Percentiles rank a stretch among this genome's conserved stretches.
phyloP scores from a whole-genome alignment of 2,888 invertebrate genomes.

The Craniophora ligustri region DNA sequence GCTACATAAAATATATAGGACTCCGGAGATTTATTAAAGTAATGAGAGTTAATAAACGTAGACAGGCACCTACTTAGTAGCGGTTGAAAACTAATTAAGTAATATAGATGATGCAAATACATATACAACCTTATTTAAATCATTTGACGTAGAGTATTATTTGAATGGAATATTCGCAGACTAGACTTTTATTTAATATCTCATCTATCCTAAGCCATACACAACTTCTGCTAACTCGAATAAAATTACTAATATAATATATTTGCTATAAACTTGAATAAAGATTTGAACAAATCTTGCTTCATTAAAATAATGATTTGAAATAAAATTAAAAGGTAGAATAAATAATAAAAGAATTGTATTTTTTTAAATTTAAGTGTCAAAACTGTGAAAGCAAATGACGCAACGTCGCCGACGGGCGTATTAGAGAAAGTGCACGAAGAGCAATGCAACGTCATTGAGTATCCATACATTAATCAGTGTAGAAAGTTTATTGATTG shows the following conservation, averaged over 20 bases:
- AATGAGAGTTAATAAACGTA: background rate
- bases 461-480: slow-evolving; percentile 73
- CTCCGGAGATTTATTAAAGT: too few species aligned
- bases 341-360: slow-evolving; percentile 5
- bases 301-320: background rate
- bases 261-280: background rate
- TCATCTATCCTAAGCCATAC: background rate
- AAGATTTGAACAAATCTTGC: background rate
- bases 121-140: background rate
- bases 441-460: slow-evolving; percentile 68
- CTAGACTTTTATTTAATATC: background rate
- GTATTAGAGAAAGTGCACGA: slow-evolving; percentile 77
- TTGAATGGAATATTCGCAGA: background rate
- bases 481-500: slow-evolving; percentile 78
- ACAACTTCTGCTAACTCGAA: background rate
- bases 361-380: slow-evolving; percentile 47
- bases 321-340: background rate
- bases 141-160: background rate
- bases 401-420: slow-evolving; percentile 61
- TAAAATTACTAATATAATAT: background rate
- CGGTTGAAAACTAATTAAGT: background rate
- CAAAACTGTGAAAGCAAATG: slow-evolving; percentile 70
- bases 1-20: too few species aligned
- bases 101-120: background rate
- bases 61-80: too few species aligned